These are phyloP conservation scores for Arrhamphus sclerolepis DNA, from an alignment of 2,797 vertebrate genomes.

Conservation along the genomic window DNA sequence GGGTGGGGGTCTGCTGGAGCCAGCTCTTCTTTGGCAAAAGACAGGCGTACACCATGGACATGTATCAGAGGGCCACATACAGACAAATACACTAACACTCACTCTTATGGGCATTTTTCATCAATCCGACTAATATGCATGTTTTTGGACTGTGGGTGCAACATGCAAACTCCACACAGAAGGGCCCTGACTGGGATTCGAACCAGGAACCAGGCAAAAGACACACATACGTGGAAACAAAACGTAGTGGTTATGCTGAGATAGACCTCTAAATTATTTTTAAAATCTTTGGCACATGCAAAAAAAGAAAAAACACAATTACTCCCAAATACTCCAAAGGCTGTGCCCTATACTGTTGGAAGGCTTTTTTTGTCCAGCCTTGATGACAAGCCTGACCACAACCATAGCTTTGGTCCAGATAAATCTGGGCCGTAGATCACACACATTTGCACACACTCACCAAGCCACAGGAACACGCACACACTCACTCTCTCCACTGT, in stretches of 20 bases:
- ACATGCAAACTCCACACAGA: no score
- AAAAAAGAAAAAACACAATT: conserved; percentile 53
- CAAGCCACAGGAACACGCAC: conserved; percentile 41
- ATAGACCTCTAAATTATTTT: conserved; percentile 17
- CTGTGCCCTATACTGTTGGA: conserved; percentile 25
- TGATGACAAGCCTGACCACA: conserved; percentile 62
- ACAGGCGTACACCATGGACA: no score
- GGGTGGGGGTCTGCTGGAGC: no score
- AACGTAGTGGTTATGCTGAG: conserved; percentile 32
- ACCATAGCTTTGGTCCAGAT: conserved; percentile 68
- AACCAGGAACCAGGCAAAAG: no score
- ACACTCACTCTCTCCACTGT: conserved; percentile 34
- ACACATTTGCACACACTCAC: conserved; percentile 37
- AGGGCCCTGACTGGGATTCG: no score
- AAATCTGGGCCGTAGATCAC: conserved; percentile 69
- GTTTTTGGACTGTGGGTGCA: no score
- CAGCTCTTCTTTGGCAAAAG: no score
- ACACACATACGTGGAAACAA: no score
- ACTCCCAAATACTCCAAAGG: conserved; percentile 36
- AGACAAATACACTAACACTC: no score
- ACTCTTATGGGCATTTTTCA: no score
- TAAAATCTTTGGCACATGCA: conserved; percentile 19
- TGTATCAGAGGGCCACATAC: no score
- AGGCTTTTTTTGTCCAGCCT: conserved; percentile 45
- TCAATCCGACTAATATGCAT: no score